Evolutionary conservation across 1,140 invertebrate genomes (phyloP), one percentile per base, ranked within the genome.

Genomic region (Temnothorax curvispinosus): DNA sequence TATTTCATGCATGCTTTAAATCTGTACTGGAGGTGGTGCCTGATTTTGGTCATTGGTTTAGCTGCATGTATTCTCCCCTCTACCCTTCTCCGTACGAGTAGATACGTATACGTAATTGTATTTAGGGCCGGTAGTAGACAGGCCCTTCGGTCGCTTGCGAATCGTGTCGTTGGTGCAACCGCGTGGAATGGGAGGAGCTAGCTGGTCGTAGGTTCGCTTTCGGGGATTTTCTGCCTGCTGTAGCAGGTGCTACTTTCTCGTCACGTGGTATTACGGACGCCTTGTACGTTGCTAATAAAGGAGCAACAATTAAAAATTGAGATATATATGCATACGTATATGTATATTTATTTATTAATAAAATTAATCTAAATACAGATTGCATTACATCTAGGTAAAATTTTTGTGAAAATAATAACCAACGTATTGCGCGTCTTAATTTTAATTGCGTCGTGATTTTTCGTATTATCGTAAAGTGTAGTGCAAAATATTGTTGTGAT

Each of bases 91-190:
- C 27, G 47, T 11, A 56, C 47, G 54, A 60, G 54, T 75, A 9
- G 65, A 75, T 81, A 60, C 41, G 5, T 87, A 90, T 47, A 75
- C 32, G 71, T 92, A 93, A 93, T 93, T 92, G 92, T 91, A 91
- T 92, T 92, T 91, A 93, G 90, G 91, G 87, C 54, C 60, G 71
- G 85, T 62, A 18, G 74, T 75, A 75, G 72, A 75, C 21, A 58
- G 21, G 52, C 72, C 85, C 85, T 87, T 62, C 41, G 35, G 35
- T 13, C 6, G 9, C 35, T 77, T 64, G 18, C 65, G 56, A 69
- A 74, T 38, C 65, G 41, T 78, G 56, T 76, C 76, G 44, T 81
- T 81, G 77, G 77, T 44, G 69, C 69, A 62, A 50, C 4, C 44
- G 15, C 67, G 13, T 44, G 21, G 41, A 21, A 35, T 74, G 56